Percentiles rank a stretch among this genome's conserved stretches.
Conservation (phyloP, 2,113 vertebrate species). For the Apodemus speciosus region DNA sequence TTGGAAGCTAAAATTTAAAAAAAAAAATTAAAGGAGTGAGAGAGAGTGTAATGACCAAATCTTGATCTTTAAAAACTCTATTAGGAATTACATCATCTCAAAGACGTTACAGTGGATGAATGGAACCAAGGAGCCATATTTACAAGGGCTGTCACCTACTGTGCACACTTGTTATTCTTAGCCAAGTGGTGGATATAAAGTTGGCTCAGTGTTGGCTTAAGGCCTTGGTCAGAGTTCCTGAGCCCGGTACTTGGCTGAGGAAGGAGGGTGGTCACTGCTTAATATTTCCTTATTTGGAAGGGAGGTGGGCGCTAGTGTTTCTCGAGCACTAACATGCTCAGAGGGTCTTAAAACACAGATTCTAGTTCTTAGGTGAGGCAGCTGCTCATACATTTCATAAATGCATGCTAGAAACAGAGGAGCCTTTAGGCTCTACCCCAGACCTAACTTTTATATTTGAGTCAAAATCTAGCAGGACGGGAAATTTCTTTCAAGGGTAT, state of each 20-base stretch:
- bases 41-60: background rate
- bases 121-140: background rate
- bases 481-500: background rate
- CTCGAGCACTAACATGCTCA: background rate
- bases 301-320: background rate
- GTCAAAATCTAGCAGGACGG: background rate
- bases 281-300: conserved; percentile 31
- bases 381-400: background rate
- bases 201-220: background rate
- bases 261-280: background rate
- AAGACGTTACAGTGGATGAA: background rate
- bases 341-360: background rate
- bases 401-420: background rate
- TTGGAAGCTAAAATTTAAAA: conserved; percentile 77
- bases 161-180: background rate
- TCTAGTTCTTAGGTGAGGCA: background rate
- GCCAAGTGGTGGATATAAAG: conserved; percentile 4
- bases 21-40: background rate
- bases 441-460: background rate
- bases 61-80: background rate
- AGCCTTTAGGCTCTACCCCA: background rate
- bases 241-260: background rate
- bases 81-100: background rate
- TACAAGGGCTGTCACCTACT: background rate
- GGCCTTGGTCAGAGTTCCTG: background rate